These are phyloP conservation scores for Manis crassicaudata DNA, from an alignment of 2,797 vertebrate species.

Conservation along the genomic window DNA sequence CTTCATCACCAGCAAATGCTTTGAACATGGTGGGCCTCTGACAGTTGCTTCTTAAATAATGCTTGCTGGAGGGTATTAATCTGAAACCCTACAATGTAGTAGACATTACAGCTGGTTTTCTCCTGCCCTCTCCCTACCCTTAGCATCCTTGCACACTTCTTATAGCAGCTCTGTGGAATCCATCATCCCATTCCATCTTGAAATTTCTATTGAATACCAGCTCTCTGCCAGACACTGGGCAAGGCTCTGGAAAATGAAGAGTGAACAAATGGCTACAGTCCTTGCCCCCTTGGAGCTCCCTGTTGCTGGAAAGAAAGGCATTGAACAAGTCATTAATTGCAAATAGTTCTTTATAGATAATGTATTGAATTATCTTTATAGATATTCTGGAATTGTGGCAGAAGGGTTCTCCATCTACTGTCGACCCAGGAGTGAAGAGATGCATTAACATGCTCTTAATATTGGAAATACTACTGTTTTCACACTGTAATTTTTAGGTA, in stretches of 20 bases:
- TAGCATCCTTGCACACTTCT: neutral
- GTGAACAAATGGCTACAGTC: neutral
- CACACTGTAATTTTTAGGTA: neutral
- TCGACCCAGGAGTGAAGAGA: neutral
- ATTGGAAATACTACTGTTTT: neutral
- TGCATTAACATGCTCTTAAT: neutral
- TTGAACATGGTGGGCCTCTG: neutral
- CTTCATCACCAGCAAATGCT: neutral
- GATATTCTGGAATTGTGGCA: too few relatives aligned
- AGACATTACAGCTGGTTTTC: neutral
- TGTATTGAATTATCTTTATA: neutral
- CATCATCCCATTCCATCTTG: neutral
- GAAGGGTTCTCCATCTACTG: neutral
- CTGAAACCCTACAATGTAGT: neutral
- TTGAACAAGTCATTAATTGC: neutral
- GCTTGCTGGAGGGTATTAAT: neutral
- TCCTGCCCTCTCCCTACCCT: neutral
- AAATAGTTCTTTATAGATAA: neutral
- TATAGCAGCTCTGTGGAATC: neutral
- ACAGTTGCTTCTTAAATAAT: neutral
- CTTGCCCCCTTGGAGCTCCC: neutral
- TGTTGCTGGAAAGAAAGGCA: neutral
- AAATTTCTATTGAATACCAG: neutral
- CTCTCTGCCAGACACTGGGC: neutral
- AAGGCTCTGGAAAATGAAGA: neutral